These are phyloP conservation scores for Penelope pileata DNA, from an alignment of 2,113 vertebrate genomes.

Conservation along the genomic window DNA sequence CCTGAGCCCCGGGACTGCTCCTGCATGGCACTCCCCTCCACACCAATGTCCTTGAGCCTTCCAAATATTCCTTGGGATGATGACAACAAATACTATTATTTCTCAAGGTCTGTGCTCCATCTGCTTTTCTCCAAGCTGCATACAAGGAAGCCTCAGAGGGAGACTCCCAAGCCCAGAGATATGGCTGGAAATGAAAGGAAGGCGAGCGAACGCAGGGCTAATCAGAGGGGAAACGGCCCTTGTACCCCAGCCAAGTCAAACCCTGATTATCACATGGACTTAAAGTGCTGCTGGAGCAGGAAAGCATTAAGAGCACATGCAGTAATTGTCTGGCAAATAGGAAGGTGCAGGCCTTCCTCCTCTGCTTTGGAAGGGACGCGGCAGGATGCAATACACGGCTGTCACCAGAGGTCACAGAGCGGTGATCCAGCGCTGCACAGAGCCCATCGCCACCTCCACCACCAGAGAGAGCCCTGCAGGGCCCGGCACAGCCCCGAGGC, in stretches of 20 bases:
- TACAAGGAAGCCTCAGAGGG: neutral
- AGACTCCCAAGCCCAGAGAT: constrained; percentile 1
- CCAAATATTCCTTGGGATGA: neutral
- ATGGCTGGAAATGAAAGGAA: constrained; percentile 26
- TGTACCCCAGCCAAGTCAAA: constrained; percentile 61
- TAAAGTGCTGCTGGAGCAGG: constrained; percentile 43
- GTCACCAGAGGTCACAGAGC: neutral
- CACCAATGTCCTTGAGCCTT: neutral
- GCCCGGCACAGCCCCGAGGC: fast-evolving
- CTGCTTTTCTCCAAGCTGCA: neutral
- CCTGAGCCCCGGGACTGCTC: neutral
- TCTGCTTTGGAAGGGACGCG: neutral
- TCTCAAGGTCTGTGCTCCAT: neutral
- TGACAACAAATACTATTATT: neutral
- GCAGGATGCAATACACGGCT: neutral
- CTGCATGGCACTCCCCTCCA: neutral
- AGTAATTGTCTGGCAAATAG: neutral
- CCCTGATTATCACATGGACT: constrained; percentile 29
- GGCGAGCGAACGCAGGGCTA: neutral
- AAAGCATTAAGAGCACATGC: constrained; percentile 5
- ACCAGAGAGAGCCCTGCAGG: neutral
- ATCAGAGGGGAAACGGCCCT: constrained; percentile 62
- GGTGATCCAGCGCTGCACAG: neutral
- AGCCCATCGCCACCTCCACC: neutral
- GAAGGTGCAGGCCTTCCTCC: neutral